Base-by-base conservation (phyloP, 2,888 invertebrate species). In the Lacanobia wlatinum region DNA sequence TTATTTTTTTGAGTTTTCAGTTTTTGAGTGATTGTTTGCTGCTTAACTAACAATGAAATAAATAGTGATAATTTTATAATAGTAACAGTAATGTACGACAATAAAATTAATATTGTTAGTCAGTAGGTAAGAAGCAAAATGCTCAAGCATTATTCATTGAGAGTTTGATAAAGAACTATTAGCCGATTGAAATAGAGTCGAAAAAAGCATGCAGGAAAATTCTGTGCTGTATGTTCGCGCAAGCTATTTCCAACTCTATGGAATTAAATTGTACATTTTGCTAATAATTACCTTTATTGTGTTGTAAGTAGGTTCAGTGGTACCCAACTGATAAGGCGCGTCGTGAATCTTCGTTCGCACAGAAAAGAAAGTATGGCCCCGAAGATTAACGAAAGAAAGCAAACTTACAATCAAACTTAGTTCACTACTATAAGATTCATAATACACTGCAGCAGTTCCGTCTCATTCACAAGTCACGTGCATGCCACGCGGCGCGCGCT, bases 1-100 rank as follows among this genome's bases (percentile, higher is more conserved):
- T 87, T 86, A 84, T 87, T 87, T 84, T 76, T 75, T 73, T 63
- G 40, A 14, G 50, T 64, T 80, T 78, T 67, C 48, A n/a, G 78
- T 74, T 80, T 70, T 68, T 79, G 70, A 63, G 68, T 80, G 83
- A 68, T 66, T 76, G 63, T 70, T 60, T 82, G 68, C 60, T 83
- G 81, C 78, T 85, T 84, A n/a, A 74, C 76, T 85, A 84, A 85
- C 84, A 76, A 67, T 34, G 61, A 69, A 78, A 71, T 78, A 60
- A 69, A 82, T 80, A 55, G 67, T 61, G 53, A n/a, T 18, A 12
- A 43, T 38, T 28, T 59, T 56, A 23, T 28, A 56, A n/a, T 38
- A 38, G 16, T 43, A 21, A 10, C 2, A 18, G 38, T 43, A 62
- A 8, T 48, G 28, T 43, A 5, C 5, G 43, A 16, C 14, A 6